These are phyloP conservation scores for Sigmodon hispidus DNA, from an alignment of 2,113 vertebrate genomes.

Conservation along the genomic window DNA sequence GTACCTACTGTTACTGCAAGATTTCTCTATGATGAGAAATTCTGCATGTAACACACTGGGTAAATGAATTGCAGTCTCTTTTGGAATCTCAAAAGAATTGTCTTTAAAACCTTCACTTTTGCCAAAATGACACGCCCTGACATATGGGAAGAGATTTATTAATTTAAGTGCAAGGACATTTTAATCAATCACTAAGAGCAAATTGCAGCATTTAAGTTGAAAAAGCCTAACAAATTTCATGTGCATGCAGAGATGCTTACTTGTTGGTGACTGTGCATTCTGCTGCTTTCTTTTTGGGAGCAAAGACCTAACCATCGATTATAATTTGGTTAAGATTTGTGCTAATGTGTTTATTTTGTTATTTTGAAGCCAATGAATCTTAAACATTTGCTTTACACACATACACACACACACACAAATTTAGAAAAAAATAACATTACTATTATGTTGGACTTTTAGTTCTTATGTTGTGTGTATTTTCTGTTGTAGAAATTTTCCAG, in stretches of 20 bases:
- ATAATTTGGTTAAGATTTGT: not conserved
- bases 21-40: not conserved
- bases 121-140: not conserved
- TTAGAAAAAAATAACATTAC: not conserved
- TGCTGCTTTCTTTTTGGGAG: not conserved
- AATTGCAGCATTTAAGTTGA: not conserved
- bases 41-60: not conserved
- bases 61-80: not conserved
- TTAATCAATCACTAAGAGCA: not conserved
- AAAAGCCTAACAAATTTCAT: slow-evolving; percentile 19
- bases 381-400: not conserved
- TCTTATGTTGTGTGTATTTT: not conserved
- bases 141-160: not conserved
- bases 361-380: slow-evolving; percentile 3
- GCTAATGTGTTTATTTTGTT: not conserved
- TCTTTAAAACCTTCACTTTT: not conserved
- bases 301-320: not conserved
- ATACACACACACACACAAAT: not conserved
- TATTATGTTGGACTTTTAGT: not conserved
- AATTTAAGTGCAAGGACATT: not conserved
- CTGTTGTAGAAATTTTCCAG: too few species aligned
- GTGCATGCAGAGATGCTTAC: not conserved
- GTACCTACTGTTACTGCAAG: not conserved
- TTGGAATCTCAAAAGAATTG: not conserved
- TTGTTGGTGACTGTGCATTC: not conserved